phyloP scores from a whole-genome alignment of 2,113 vertebrate species.

The Machaerirhynchus nigripectus region DNA sequence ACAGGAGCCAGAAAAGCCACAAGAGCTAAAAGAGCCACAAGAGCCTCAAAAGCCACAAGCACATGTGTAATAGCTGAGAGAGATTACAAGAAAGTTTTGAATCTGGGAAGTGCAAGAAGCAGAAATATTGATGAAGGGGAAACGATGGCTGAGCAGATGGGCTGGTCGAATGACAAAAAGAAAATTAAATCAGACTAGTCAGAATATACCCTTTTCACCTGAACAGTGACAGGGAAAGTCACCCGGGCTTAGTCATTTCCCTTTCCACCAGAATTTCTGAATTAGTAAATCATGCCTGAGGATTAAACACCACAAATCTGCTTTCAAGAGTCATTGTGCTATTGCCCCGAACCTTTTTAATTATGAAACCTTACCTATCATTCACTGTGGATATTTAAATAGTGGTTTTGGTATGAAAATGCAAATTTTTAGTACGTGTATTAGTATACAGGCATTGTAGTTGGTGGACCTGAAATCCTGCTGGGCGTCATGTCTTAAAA shows the following conservation, averaged over 20 bases:
- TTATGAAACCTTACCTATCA: neutral
- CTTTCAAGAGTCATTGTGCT: neutral
- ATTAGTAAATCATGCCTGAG: neutral
- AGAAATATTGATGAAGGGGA: neutral
- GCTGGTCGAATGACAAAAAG: neutral
- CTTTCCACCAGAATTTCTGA: neutral
- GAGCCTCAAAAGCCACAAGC: neutral
- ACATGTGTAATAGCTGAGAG: rapidly evolving
- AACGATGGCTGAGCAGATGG: neutral
- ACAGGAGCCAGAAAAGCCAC: neutral
- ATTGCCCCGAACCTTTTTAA: neutral
- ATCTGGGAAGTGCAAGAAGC: neutral
- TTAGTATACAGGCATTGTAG: neutral
- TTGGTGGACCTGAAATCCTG: neutral
- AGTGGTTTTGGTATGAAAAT: neutral
- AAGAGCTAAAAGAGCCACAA: neutral
- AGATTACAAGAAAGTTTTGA: neutral
- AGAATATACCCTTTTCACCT: neutral
- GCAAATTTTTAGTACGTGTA: neutral
- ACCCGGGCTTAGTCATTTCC: neutral
- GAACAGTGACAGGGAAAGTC: neutral
- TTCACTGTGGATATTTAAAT: neutral
- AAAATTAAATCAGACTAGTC: neutral
- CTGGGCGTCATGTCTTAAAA: neutral
- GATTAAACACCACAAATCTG: neutral